Evolutionary conservation across 2,113 vertebrate species (phyloP), one percentile per base, ranked within the genome.

Genomic region (Tricholaema leucomelas): DNA sequence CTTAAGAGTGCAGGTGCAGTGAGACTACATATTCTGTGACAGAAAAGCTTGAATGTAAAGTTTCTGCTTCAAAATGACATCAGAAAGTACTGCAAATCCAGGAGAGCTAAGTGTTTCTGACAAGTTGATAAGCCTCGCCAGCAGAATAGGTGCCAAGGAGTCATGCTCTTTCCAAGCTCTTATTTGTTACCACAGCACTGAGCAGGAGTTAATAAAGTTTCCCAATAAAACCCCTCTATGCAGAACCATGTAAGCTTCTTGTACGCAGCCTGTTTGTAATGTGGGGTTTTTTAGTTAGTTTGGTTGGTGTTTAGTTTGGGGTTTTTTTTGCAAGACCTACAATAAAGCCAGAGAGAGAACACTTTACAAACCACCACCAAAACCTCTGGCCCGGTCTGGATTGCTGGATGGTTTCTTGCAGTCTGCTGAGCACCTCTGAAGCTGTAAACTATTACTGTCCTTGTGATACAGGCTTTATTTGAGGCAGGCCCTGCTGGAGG

Each of bases 41-140:
- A 35, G 59, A 91, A 88, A 88, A 48, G 65, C 46, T 56, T 58
- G 48, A 91, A 87, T 50, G 71, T 61, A 55, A 76, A 81, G 38
- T 24, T 91, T 79, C 78, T 81, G 54, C 66, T 87, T 85, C 28
- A 70, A 87, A 77, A 74, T 55, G 30, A 67, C 42, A 71, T 15
- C 12, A 65, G 56, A 94, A 90, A 80, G 42, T 6, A 40, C 8
- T 15, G 6, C 23, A 36, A 7, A 15, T 55, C n/a, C 42, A 33
- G 5, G 64, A 83, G 36, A 91, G n/a, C 58, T 48, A 71, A 82
- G 36, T 66, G 50, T 70, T 86, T 90, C 65, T 79, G 79, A 89
- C 74, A 96, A 87, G 10, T 27, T 85, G 42, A 77, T 73, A 81
- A 72, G 10, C 61, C 85, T 87, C 84, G 88, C 65, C 77, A 91